Base-by-base conservation (phyloP, 1,140 invertebrate genomes). In the Euborellia annulipes region DNA sequence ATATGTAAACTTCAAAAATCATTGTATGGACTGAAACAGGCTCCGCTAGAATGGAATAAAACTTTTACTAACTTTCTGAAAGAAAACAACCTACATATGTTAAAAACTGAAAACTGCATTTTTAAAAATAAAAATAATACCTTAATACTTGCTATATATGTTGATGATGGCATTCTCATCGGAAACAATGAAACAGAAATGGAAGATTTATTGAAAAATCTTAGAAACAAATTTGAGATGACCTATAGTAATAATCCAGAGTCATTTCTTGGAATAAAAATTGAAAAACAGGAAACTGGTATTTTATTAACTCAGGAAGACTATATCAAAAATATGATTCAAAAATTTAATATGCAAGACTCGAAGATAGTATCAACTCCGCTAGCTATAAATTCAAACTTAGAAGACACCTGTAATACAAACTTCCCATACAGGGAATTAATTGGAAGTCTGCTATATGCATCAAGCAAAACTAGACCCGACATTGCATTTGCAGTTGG, bases 401-500 rank as follows among this genome's bases (percentile, higher is more conserved):
- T 20, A 19, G 34, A 13, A 36, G 30, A 16, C 6, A 36, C 20
- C n/a, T 27, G 2, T n/a, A 49, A 19, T 16, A 18, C n/a, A 17
- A 36, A 4, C 18, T 38, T 50, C 2, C 57, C 47, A 9, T 53
- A 56, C 41, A 43, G 49, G 17, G 19, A 53, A 21, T 27, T 49
- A 7, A 22, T 54, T n/a, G 47, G 41, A 30, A 34, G 36, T 46
- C 11, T 47, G 6, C 9, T 50, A 19, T 55, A 37, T n/a, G n/a
- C n/a, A n/a, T n/a, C n/a, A n/a, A n/a, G n/a, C n/a, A n/a, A n/a
- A n/a, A n/a, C n/a, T n/a, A 20, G 54, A 23, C 52, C 53, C 2
- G 54, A 58, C 38, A 54, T 58, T 13, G 18, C 46, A 2, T 55
- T 43, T 51, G 47, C 50, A 11, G 48, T 53, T 3, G 47, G 42